Evolutionary conservation across 2,888 invertebrate species (phyloP), one percentile per base, ranked within the genome.

Genomic region (Toxonevra muliebris): DNA sequence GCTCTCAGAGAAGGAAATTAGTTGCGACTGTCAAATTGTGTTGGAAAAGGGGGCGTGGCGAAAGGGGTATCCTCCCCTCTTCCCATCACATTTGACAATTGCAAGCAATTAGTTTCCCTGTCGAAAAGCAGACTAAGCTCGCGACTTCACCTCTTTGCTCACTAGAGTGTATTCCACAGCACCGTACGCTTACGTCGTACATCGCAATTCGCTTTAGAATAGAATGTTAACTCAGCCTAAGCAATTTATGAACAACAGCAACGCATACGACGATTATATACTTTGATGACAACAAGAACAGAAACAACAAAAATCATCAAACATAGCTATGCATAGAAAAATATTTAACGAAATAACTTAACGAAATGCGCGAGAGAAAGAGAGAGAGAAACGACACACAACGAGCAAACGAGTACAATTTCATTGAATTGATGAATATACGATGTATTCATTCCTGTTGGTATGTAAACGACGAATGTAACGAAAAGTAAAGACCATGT

Each of bases 401-500:
- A 9, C 40, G 15, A 30, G 58, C 20, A 15, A 11, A 2, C 41
- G 42, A 57, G 43, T 30, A 40, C 48, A 30, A 30, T 61, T 69
- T 65, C 66, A 67, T 66, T 64, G 76, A 76, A 77, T 74, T 72
- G 77, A 77, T 75, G 76, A 62, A 66, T 65, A 15, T 13, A 43
- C 48, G 20, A 59, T 13, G 17, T 72, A 66, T 67, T 65, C 69
- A 69, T 52, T 53, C 67, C 52, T 43, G 57, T 62, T 15, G 59
- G 45, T 53, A 62, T 62, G 53, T n/a, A n/a, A 62, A 62, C 17
- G 48, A 40, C 30, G 52, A 42, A 50, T 77, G 76, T 79, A 75
- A 77, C 78, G 79, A 76, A 75, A 45, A 45, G 19, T 50, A 40
- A 55, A 65, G n/a, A n/a, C n/a, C n/a, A n/a, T n/a, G n/a, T n/a